Conservation (phyloP, 1,140 invertebrate genomes). For the Drosophila nigrodunni region DNA sequence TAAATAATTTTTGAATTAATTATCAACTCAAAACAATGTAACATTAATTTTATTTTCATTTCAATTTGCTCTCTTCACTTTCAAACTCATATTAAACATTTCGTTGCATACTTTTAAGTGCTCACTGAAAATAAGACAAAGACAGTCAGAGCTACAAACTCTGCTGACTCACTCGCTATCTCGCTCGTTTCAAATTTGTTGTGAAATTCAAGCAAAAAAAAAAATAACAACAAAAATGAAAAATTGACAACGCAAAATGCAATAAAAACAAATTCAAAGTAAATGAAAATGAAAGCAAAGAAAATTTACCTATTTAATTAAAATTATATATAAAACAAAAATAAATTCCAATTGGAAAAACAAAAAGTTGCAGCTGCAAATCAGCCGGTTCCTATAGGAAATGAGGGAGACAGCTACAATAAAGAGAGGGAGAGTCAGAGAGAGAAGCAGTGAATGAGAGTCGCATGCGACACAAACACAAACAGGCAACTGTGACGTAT, state of each 20-base stretch:
- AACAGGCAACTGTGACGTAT: constrained; percentile 37
- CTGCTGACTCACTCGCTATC: constrained; percentile 12
- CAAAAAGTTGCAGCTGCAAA: constrained; percentile 28
- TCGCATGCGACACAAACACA: not conserved
- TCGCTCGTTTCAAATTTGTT: constrained; percentile 32
- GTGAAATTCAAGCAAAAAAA: constrained; percentile 40
- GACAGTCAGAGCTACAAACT: constrained; percentile 6
- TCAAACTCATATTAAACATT: not conserved
- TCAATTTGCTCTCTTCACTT: too few species aligned
- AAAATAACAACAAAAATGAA: constrained; percentile 16
- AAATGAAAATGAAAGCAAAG: constrained; percentile 1
- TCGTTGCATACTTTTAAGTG: constrained; percentile 39
- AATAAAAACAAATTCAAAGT: not conserved
- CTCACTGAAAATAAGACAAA: constrained; percentile 7
- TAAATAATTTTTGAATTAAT: not conserved
- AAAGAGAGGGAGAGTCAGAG: not conserved
- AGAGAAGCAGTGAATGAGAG: constrained; percentile 3
- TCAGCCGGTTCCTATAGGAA: constrained; percentile 23
- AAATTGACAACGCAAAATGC: not conserved
- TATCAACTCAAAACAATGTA: constrained; percentile 6
- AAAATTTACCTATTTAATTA: constrained; percentile 5
- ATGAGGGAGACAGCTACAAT: not conserved
- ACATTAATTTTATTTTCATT: not conserved
- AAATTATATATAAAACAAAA: constrained; percentile 1
- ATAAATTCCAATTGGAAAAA: constrained; percentile 5